These are phyloP conservation scores for Heliothis peltigera DNA, from an alignment of 2,888 invertebrate genomes.

Conservation along the genomic window DNA sequence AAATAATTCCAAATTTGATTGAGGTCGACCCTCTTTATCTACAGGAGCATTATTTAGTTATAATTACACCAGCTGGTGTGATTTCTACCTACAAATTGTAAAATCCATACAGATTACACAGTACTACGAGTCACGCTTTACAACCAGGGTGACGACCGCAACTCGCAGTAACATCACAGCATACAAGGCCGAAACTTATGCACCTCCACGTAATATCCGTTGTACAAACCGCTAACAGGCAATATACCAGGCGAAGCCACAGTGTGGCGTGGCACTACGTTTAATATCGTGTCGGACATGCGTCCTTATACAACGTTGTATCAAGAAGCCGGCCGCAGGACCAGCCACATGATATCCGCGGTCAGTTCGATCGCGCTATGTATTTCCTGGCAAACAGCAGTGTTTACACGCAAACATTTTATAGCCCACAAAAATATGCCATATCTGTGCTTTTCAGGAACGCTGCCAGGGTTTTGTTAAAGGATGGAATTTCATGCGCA, in stretches of 20 bases:
- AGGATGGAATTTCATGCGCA: constrained; percentile 3
- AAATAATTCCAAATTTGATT: too few species aligned
- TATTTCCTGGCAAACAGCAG: constrained; percentile 32
- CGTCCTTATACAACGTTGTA: constrained; percentile 6
- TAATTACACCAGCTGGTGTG: not conserved
- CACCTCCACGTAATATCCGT: constrained; percentile 49
- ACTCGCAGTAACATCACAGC: constrained; percentile 26
- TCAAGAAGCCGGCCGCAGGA: constrained; percentile 38
- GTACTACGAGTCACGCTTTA: constrained; percentile 15
- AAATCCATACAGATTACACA: not conserved
- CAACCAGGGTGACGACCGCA: constrained; percentile 44
- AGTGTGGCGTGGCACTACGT: constrained; percentile 31
- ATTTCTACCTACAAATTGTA: not conserved
- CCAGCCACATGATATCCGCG: constrained; percentile 40
- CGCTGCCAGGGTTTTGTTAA: constrained; percentile 24
- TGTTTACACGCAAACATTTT: constrained; percentile 26
- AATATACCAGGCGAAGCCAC: constrained; percentile 42
- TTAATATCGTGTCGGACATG: constrained; percentile 33
- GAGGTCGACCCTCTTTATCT: too few species aligned
- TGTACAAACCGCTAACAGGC: constrained; percentile 43
- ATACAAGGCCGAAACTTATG: constrained; percentile 45
- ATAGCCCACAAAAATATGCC: constrained; percentile 2
- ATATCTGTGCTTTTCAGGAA: constrained; percentile 19
- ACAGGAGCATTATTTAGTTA: too few species aligned
- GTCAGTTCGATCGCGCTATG: constrained; percentile 35